Evolutionary conservation across 2,797 vertebrate species (phyloP).

Genomic region (Enoplosus armatus): DNA sequence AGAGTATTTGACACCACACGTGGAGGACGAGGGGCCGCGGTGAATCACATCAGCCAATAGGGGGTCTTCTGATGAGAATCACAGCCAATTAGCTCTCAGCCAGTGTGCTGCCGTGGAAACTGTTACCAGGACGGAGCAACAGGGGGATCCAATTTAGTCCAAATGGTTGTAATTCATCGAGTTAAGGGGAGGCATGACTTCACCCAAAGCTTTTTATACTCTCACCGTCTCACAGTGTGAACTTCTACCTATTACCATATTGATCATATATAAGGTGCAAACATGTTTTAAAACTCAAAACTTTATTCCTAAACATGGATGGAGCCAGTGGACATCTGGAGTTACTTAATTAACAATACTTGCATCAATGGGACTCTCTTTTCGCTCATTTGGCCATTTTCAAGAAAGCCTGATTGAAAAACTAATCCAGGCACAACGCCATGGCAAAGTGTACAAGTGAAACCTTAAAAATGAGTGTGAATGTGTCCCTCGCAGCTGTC

Average conservation of each 20-base stretch:
- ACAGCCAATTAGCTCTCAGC: slow-evolving; percentile 50
- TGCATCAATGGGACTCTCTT: too few species aligned
- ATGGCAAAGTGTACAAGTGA: too few species aligned
- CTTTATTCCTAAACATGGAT: too few species aligned
- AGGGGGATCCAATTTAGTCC: slow-evolving; percentile 54
- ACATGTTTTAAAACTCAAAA: too few species aligned
- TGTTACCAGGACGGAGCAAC: slow-evolving; percentile 33
- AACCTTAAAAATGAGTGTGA: too few species aligned
- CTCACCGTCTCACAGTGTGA: not conserved
- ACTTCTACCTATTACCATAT: not conserved
- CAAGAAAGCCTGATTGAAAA: too few species aligned
- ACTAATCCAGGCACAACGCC: too few species aligned
- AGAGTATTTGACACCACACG: slow-evolving; percentile 7
- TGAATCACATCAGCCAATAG: slow-evolving; percentile 38
- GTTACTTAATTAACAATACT: too few species aligned
- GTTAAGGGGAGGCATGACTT: slow-evolving; percentile 39
- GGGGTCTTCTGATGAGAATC: slow-evolving; percentile 32
- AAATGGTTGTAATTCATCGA: slow-evolving; percentile 58
- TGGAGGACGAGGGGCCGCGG: slow-evolving; percentile 9
- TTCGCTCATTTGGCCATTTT: too few species aligned
- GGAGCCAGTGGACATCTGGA: too few species aligned
- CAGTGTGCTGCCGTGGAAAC: slow-evolving; percentile 51
- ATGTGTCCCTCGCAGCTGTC: not conserved
- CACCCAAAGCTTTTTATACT: slow-evolving; percentile 1
- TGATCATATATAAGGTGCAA: too few species aligned